Evolutionary conservation across 2,113 vertebrate genomes (phyloP).

Genomic region (Ondatra zibethicus): DNA sequence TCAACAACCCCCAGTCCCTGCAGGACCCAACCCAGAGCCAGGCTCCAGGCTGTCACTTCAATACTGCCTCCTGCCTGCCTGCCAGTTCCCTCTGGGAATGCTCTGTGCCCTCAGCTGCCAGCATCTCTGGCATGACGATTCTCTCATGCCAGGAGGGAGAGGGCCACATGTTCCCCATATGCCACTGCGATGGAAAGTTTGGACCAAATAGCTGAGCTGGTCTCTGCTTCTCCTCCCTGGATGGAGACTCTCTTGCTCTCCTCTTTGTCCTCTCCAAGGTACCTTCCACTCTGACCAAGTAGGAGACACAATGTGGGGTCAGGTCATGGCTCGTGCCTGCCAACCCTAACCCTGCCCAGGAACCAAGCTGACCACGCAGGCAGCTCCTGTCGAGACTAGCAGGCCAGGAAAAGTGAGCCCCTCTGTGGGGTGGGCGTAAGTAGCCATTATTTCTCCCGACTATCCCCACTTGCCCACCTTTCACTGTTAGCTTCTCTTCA

Average conservation of each 20-base stretch:
- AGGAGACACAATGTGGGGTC: background rate
- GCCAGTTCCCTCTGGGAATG: constrained; percentile 68
- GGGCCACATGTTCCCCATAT: constrained; percentile 73
- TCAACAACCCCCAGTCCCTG: background rate
- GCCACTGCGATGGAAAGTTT: constrained; percentile 16
- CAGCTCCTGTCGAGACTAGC: background rate
- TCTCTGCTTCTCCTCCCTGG: background rate
- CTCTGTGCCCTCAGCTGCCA: constrained; percentile 65
- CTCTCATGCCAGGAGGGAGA: constrained; percentile 58
- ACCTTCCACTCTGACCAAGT: background rate
- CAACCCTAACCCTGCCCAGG: rapidly evolving
- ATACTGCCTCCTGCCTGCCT: background rate
- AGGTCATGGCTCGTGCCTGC: background rate
- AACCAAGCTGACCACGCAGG: background rate
- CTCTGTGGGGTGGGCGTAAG: background rate
- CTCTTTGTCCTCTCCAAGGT: constrained; percentile 14
- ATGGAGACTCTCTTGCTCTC: background rate
- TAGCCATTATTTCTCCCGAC: no score
- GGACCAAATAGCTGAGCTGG: constrained; percentile 43
- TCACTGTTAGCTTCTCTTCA: background rate
- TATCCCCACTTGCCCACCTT: background rate
- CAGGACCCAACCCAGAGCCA: background rate
- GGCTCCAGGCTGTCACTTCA: constrained; percentile 16
- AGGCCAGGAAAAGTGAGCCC: background rate
- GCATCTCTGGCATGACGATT: background rate